Conservation (phyloP, 2,113 vertebrate species). For the Rynchops niger region DNA sequence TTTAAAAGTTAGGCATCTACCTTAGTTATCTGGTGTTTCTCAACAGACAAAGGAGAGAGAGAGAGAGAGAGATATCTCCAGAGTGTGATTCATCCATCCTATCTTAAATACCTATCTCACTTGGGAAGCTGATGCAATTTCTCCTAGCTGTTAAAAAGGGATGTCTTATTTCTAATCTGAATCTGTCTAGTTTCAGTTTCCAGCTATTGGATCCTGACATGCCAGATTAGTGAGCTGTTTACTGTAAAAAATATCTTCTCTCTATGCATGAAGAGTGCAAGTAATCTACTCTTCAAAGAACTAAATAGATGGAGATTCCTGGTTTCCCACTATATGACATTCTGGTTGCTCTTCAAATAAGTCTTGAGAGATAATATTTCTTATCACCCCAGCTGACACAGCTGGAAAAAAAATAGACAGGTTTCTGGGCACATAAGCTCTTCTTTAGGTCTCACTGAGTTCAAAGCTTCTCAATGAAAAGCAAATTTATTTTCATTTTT, state of each 20-base stretch:
- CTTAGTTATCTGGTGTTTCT: not conserved
- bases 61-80: not conserved
- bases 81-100: not conserved
- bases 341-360: constrained; percentile 25
- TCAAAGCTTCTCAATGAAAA: constrained; percentile 36
- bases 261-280: not conserved
- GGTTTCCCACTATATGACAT: not conserved
- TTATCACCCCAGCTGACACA: constrained; percentile 1
- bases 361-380: constrained; percentile 27
- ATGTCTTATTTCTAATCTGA: constrained; percentile 44
- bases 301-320: constrained; percentile 7
- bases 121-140: constrained; percentile 30
- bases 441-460: constrained; percentile 23
- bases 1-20: not conserved
- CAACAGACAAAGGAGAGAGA: not conserved
- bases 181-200: constrained; percentile 27
- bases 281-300: constrained; percentile 46
- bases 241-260: not conserved
- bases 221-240: constrained; percentile 45
- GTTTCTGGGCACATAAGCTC: not conserved
- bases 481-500: constrained; percentile 45
- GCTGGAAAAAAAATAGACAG: not conserved
- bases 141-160: constrained; percentile 1
- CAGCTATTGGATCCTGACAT: constrained; percentile 13
- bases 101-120: constrained; percentile 30